Conservation (phyloP, 92 coral and sea anemone genomes). For the Palythoa grandiflora region DNA sequence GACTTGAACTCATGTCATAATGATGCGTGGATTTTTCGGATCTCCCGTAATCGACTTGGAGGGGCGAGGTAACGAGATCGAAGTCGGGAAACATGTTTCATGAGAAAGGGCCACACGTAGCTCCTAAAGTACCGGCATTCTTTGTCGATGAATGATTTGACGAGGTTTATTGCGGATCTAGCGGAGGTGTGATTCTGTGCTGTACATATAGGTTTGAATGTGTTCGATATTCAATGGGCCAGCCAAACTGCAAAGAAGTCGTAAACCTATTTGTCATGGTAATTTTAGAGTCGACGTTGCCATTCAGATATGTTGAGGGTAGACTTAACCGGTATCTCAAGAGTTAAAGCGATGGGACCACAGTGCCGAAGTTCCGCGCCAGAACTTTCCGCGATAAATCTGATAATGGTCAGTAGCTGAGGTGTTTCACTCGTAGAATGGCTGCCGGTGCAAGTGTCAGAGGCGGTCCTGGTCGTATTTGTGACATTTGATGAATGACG, state of each 20-base stretch:
- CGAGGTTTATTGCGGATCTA: conserved; percentile 14
- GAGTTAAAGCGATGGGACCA: neutral
- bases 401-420: conserved; percentile 14
- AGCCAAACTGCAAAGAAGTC: conserved; percentile 3
- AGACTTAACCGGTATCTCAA: conserved; percentile 3
- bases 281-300: conserved; percentile 12
- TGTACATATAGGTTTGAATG: conserved; percentile 3
- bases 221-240: neutral
- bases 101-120: conserved; percentile 25
- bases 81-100: neutral
- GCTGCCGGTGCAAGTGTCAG: neutral
- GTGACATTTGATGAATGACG: conserved; percentile 11
- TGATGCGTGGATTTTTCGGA: conserved; percentile 36
- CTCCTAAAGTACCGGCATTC: neutral
- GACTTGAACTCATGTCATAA: too few relatives aligned
- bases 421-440: conserved; percentile 6
- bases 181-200: conserved; percentile 24
- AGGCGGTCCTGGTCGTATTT: conserved; percentile 17
- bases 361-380: conserved; percentile 20
- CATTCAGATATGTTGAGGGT: conserved; percentile 11
- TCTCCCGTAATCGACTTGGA: conserved; percentile 51
- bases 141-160: conserved; percentile 2
- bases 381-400: neutral
- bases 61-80: conserved; percentile 67
- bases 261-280: conserved; percentile 11